Percentiles rank a stretch among this genome's conserved stretches.
Conservation (phyloP, 2,113 vertebrate species). For the Hemibagrus wyckioides region DNA sequence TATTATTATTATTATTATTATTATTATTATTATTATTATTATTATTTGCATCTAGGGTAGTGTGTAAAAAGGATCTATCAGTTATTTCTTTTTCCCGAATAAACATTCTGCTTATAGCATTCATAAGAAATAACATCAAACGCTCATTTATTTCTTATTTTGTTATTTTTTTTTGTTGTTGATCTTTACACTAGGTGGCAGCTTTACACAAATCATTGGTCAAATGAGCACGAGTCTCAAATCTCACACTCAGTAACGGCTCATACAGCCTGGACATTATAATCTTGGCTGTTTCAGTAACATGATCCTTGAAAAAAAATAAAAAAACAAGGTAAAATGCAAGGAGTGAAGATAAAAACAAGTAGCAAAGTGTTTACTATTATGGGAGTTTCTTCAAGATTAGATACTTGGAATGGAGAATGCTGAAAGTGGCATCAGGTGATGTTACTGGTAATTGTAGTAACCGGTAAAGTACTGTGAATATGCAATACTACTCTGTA, state of each 20-base stretch:
- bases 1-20: neutral
- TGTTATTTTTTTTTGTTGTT: slow-evolving; percentile 47
- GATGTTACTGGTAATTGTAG: neutral
- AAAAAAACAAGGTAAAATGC: too few relatives aligned
- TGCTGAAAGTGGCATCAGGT: neutral
- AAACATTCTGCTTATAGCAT: neutral
- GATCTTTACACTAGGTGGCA: slow-evolving; percentile 76
- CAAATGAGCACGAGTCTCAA: neutral
- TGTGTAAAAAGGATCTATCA: neutral
- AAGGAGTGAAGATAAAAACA: neutral
- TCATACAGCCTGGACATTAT: too few relatives aligned
- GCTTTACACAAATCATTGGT: slow-evolving; percentile 68
- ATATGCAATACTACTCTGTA: neutral
- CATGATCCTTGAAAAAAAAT: too few relatives aligned
- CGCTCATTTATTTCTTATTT: neutral
- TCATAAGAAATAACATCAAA: neutral
- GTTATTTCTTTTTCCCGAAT: neutral
- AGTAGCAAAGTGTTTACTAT: neutral
- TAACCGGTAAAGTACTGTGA: neutral
- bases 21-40: neutral
- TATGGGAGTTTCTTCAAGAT: neutral
- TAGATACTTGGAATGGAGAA: neutral
- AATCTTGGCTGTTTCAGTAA: neutral
- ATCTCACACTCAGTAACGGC: neutral
- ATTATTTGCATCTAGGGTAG: neutral